Base-by-base conservation (phyloP, 2,113 vertebrate genomes). In the Lasiurus cinereus region DNA sequence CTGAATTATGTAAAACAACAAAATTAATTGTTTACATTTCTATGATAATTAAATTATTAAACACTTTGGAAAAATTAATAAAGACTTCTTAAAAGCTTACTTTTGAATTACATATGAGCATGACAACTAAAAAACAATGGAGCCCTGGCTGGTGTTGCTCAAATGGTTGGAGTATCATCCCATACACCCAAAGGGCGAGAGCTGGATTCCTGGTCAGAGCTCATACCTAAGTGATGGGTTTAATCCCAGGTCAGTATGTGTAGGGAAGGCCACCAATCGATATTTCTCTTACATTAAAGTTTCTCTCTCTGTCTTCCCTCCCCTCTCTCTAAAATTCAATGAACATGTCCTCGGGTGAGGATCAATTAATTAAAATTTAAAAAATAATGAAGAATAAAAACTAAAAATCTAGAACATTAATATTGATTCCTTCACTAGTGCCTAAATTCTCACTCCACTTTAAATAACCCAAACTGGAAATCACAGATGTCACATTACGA, bases 91-190 rank as follows among this genome's bases (percentile, higher is more conserved):
- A 67, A 69, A 94, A 82, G 85, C 78, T 50, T 91, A 69, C 64
- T 88, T 96, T 83, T 87, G 24, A 86, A 93, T 74, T 93, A 50
- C 27, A 27, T 70, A 56, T 36, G 18, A 21, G 21, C 29, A 27
- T 52, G 50, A 74, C 52, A 76, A 83, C 36, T 59, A 70, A 92
- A 76, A 54, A 91, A 88, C 15, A 29, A 0, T 39, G 18, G 29
- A 83, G 31, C 19, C 27, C 64, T n/a, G 64, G 64, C 64, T 67
- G 64, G 64, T 66, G 64, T 67, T 31, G 29, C 64, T 67, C 31
- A n/a, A 29, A 16, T 67, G 64, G 31, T n/a, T 67, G 6, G 31
- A 67, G 29, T 31, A 31, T 67, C 29, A 31, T 64, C 62, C 62
- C 27, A 31, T n/a, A 66, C 14, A 66, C 29, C 64, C n/a, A 66